Base-by-base conservation (phyloP, 2,113 vertebrate genomes). In the Anhinga rufa region DNA sequence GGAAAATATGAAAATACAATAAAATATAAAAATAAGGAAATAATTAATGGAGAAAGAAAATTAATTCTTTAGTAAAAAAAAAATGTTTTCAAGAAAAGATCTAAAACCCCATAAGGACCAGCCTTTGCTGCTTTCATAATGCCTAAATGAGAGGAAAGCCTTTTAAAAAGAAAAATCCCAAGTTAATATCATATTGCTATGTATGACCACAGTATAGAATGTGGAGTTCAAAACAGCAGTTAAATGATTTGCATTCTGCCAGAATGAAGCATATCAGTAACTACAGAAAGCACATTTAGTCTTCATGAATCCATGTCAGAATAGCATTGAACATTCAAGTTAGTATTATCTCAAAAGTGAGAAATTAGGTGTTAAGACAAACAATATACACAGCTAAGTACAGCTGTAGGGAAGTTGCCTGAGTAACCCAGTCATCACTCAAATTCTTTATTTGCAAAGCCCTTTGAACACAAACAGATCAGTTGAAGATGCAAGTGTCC, bases 261-360 rank as follows among this genome's bases (percentile, higher is more conserved):
- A 65, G 36, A n/a, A 48, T 6, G 1, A 85, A 77, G 64, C 1
- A 0, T 86, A 94, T 95, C 92, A 86, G 79, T 78, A 91, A 89
- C 58, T 71, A 74, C 62, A 89, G 74, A 78, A 82, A 89, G 9
- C 42, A 91, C 80, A 86, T 69, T 95, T 90, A 76, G 55, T 76
- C 49, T 92, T 86, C 52, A 72, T 3, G 4, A 90, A 71, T 77
- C 52, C 36, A 31, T 91, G 74, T 94, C 88, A 96, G 89, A 95
- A 89, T 31, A 75, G 14, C 66, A 87, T 3, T 90, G 79, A 84
- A 55, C 75, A 78, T 77, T 93, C 80, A 44, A 87, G 82, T 80
- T 72, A 82, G 44, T n/a, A 84, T 94, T 95, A 96, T 95, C 88
- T 88, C 54, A 77, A 83, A 96, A 93, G 54, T 93, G 92, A 97